A percentile compares a stretch with the other conserved stretches of the same genome.
These are phyloP conservation scores for Cyprinella venusta DNA, from an alignment of 2,797 vertebrate species.

Conservation along the genomic window DNA sequence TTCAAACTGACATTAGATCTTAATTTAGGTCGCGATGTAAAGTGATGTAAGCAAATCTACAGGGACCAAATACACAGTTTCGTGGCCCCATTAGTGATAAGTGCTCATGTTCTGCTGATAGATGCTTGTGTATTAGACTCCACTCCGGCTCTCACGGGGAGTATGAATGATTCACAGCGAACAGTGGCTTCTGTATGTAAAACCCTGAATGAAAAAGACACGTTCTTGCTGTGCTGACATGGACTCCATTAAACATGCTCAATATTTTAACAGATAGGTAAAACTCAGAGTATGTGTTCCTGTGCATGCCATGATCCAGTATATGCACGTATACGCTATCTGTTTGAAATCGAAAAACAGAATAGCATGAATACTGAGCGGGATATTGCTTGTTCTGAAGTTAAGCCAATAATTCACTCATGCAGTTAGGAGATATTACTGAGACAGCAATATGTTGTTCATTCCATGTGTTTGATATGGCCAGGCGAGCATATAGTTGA, in stretches of 20 bases:
- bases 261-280: constrained; percentile 68
- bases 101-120: constrained; percentile 54
- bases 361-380: background rate
- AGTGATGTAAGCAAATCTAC: constrained; percentile 30
- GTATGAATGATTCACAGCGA: constrained; percentile 74
- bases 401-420: constrained; percentile 41
- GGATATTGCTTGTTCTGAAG: constrained; percentile 9
- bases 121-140: constrained; percentile 58
- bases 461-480: constrained; percentile 32
- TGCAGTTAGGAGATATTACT: constrained; percentile 28
- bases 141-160: constrained; percentile 67
- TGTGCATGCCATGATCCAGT: background rate
- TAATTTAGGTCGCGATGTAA: constrained; percentile 30
- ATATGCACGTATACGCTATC: constrained; percentile 29
- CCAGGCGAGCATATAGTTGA: constrained; percentile 19
- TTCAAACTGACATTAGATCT: constrained; percentile 28
- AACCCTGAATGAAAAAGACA: constrained; percentile 63
- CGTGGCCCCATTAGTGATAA: constrained; percentile 49
- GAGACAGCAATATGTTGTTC: constrained; percentile 24
- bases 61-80: constrained; percentile 18
- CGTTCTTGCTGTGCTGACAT: constrained; percentile 57
- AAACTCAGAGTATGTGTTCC: background rate
- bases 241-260: constrained; percentile 69
- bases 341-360: constrained; percentile 30
- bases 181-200: constrained; percentile 63